phyloP scores from a whole-genome alignment of 1,140 invertebrate species.

The Sminthurinus signatus region DNA sequence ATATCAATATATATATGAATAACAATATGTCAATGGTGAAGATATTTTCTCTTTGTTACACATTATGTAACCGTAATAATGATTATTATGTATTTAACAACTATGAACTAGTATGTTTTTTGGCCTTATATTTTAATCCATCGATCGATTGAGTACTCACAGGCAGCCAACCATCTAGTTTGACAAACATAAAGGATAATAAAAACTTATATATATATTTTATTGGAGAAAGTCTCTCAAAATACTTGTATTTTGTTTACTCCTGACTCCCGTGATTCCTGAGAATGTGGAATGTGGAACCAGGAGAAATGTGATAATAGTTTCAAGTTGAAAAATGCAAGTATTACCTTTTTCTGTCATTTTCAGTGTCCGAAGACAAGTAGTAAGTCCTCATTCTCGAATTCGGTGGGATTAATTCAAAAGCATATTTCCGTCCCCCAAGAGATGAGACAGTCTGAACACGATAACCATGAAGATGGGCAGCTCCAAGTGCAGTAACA shows the following conservation, averaged over 20 bases:
- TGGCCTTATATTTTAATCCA: too few relatives aligned
- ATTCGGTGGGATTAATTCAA: conserved; percentile 83
- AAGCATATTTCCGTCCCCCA: conserved; percentile 74
- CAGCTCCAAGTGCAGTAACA: conserved; percentile 62
- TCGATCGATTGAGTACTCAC: conserved; percentile 91
- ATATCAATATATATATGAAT: too few relatives aligned
- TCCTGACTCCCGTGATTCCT: too few relatives aligned
- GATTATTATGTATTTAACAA: neutral
- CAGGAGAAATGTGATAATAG: conserved; percentile 43
- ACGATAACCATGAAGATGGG: conserved; percentile 88
- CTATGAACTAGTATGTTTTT: too few relatives aligned
- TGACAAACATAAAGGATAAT: too few relatives aligned
- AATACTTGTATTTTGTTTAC: too few relatives aligned
- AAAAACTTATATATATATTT: too few relatives aligned
- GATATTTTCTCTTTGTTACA: too few relatives aligned
- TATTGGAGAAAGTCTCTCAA: too few relatives aligned
- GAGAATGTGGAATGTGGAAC: too few relatives aligned
- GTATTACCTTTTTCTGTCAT: conserved; percentile 85
- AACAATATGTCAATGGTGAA: too few relatives aligned
- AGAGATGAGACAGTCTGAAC: conserved; percentile 66
- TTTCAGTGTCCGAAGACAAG: conserved; percentile 87
- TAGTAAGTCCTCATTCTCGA: conserved; percentile 78
- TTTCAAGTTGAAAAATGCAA: neutral
- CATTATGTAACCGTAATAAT: neutral
- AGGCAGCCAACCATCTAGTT: conserved; percentile 87